A percentile compares a stretch with the other conserved stretches of the same genome.
These are phyloP conservation scores for Prunella strophiata DNA, from an alignment of 2,797 vertebrate species.

Conservation along the genomic window DNA sequence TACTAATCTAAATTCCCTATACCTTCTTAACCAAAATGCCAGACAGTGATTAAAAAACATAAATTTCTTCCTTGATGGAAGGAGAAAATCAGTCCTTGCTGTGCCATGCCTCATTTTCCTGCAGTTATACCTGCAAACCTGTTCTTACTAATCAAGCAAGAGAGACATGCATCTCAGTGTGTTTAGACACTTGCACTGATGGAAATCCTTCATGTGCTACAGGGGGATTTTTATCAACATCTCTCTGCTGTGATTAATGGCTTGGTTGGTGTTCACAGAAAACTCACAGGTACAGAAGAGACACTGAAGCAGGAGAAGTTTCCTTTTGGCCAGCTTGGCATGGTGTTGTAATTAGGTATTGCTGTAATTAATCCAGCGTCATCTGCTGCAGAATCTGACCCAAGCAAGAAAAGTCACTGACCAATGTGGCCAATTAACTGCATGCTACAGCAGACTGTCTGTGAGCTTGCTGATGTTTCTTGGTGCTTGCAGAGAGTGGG, in stretches of 20 bases:
- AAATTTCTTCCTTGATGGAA: not conserved
- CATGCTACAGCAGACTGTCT: not conserved
- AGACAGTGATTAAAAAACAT: not conserved
- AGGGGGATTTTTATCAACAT: not conserved
- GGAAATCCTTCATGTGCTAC: not conserved
- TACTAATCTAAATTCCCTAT: not conserved
- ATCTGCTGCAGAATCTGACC: not conserved
- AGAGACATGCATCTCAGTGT: fast-evolving
- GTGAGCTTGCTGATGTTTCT: not conserved
- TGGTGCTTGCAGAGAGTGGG: not conserved
- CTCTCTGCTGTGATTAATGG: not conserved
- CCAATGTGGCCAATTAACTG: not conserved
- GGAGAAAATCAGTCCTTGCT: not conserved
- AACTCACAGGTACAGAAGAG: not conserved
- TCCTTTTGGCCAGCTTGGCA: not conserved
- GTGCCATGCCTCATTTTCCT: not conserved
- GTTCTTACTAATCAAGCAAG: not conserved
- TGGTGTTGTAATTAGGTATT: not conserved
- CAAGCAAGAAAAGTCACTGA: not conserved
- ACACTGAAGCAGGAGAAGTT: not conserved
- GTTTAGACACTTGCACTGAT: not conserved
- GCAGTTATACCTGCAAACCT: not conserved
- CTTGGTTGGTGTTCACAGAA: not conserved
- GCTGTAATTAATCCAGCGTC: not conserved
- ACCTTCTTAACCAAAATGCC: not conserved